Base-by-base conservation (phyloP, 2,888 invertebrate genomes). In the Hipparchia sbordonii region DNA sequence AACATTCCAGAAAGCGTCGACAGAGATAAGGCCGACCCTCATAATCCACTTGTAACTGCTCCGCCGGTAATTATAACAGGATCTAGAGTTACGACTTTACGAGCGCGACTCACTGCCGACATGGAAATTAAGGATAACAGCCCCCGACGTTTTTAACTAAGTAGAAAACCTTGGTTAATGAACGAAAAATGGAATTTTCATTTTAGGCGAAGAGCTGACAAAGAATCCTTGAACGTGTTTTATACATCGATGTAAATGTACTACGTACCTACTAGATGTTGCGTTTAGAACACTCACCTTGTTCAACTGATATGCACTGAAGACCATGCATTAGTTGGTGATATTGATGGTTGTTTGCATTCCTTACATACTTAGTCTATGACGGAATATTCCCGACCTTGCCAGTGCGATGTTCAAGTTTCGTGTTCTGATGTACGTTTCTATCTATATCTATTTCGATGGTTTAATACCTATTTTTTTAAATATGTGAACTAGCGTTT, bases 31-130 rank as follows among this genome's bases (percentile, higher is more conserved):
- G 52, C 51, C 23, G 69, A 69, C 12, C 57, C 67, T 71, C 54
- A 45, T 69, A 75, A 73, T 71, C 73, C 66, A 59, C 67, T 68
- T 65, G 68, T 62, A 71, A 73, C 65, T 66, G 68, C 70, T 72
- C 65, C 72, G 72, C 48, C 61, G 46, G 61, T 71, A 71, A 75
- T 71, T 69, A 75, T 66, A 72, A 70, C 63, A 70, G 69, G 70
- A 75, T 75, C 61, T 65, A 57, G 13, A 8, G 54, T 6, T 54
- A 39, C 70, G 70, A 60, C 52, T 10, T 6, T 54, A 39, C 70
- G 70, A 60, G 65, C 10, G 9, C 70, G 62, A 39, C 51, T 61
- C 52, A 61, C 54, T 66, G 68, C 65, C 68, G 72, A 54, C 69
- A 59, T 70, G 51, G 56, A 70, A 71, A 66, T 71, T 71, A 69